Evolutionary conservation across 2,113 vertebrate genomes (phyloP), one percentile per base, ranked within the genome.

Genomic region (Prionailurus viverrinus): DNA sequence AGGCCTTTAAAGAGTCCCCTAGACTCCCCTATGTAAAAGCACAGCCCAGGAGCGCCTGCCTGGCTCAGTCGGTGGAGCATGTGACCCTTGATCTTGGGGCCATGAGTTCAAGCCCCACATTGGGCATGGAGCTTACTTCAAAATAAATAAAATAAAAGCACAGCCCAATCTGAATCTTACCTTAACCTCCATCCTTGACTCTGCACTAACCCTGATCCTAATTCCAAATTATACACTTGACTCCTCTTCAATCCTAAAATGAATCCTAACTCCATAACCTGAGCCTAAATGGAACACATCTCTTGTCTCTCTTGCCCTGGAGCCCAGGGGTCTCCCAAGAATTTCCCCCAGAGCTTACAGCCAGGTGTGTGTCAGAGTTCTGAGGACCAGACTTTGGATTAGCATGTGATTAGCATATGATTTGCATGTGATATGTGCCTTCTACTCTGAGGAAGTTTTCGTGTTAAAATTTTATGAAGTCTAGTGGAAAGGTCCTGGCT

Each of bases 401-500:
- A 96, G 95, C 93, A 76, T 98, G 95, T 39, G 11, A 98, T 98
- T 98, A 97, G 97, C 98, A 98, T 98, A 97, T 93, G 3, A 97
- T 98, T 98, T 98, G 96, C 95, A 98, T 98, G 90, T 91, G 27
- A 74, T 96, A 51, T 96, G 63, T 86, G 71, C 58, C 85, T 97
- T 97, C 95, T 91, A 95, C 89, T 97, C 89, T 91, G 92, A 65
- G n/a, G 82, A 98, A 98, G 97, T 98, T 98, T 98, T 93, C 79
- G 29, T 97, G 95, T 98, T 98, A 98, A 98, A 98, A 97, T 98
- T 98, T 98, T 97, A 98, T 98, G 97, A 98, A 97, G 94, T 97
- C 87, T 97, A 85, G 96, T 16, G 2, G 71, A 96, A 97, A 98
- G 98, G 96, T 96, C 97, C 84, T 95, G 80, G 86, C 88, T 98